Percentiles rank a stretch among this genome's conserved stretches.
Evolutionary conservation across 2,113 vertebrate species (phyloP).

Genomic region (Oryctolagus cuniculus): mOryCun1.1 NC_091438.1:60143501-60144000

Average conservation of each 20-base stretch:
- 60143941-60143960: neutral
- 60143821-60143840: neutral
- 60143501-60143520: neutral
- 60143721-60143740: too few relatives aligned
- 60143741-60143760: too few relatives aligned
- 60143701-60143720: too few relatives aligned
- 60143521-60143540: neutral
- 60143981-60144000: neutral
- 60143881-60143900: neutral
- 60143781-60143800: neutral
- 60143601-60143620: too few relatives aligned
- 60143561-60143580: neutral
- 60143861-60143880: neutral
- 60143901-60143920: fast-evolving
- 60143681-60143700: too few relatives aligned
- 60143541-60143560: neutral
- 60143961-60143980: neutral
- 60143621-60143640: too few relatives aligned
- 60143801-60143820: neutral
- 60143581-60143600: neutral
- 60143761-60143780: too few relatives aligned
- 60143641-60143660: too few relatives aligned
- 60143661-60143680: too few relatives aligned
- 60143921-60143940: neutral
- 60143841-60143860: neutral